Conservation (phyloP, 1,140 invertebrate genomes). For the Chymomyza costata region DNA sequence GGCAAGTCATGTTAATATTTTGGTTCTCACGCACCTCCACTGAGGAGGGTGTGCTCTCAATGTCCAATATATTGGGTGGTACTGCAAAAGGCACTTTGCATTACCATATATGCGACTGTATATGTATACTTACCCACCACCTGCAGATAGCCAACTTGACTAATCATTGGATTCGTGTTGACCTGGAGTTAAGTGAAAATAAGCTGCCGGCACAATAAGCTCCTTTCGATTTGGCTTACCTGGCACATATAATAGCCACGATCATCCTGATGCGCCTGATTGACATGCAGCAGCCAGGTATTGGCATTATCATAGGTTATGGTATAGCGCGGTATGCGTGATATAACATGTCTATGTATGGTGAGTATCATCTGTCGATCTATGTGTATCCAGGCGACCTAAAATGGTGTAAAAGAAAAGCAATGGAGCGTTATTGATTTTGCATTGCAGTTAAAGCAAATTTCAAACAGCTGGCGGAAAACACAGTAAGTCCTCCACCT, state of each 20-base stretch:
- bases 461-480: neutral
- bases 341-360: constrained; percentile 92
- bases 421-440: neutral
- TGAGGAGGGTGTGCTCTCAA: constrained; percentile 88
- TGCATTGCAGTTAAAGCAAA: constrained; percentile 32
- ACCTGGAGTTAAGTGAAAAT: too few species aligned
- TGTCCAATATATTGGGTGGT: constrained; percentile 91
- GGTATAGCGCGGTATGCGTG: constrained; percentile 88
- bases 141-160: constrained; percentile 93
- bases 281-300: constrained; percentile 92
- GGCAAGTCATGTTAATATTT: constrained; percentile 92
- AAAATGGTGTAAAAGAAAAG: constrained; percentile 3
- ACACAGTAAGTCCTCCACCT: too few species aligned
- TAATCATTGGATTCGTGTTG: constrained; percentile 97
- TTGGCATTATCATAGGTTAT: constrained; percentile 93
- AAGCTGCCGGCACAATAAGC: too few species aligned
- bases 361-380: constrained; percentile 95
- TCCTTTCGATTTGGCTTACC: too few species aligned
- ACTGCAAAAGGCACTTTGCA: constrained; percentile 77
- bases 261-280: constrained; percentile 91
- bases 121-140: constrained; percentile 89
- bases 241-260: constrained; percentile 94
- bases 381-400: constrained; percentile 96
- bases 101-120: neutral
- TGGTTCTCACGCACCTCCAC: constrained; percentile 92